Evolutionary conservation across 64 coral and sea anemone species (phyloP), one percentile per base, ranked within the genome.

Genomic region (Catalaphyllia jardinei): DNA sequence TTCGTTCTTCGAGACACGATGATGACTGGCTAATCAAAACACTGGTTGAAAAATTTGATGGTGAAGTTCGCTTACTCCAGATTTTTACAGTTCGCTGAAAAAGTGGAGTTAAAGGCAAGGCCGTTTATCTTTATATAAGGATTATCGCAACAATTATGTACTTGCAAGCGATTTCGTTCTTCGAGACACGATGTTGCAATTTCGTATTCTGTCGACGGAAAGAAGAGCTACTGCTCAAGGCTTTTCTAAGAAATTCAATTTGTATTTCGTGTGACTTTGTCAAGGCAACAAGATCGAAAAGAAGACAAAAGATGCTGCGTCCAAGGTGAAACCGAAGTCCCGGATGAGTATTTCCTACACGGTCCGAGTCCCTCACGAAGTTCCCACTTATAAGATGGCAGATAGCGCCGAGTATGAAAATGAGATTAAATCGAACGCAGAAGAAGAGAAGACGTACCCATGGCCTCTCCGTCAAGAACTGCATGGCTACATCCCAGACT

Each of bases 311-410:
- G 38, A 27, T 51, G 12, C 62, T 50, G 38, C 52, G 7, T 15
- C 33, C 0, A 51, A 3, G 65, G 4, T 6, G 35, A 46, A 52
- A 28, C 9, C 63, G 25, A 69, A 85, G 10, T 28, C 81, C 10
- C 81, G 81, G 81, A 85, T 85, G 81, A 85, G 81, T 15, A 85
- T 85, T 0, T 85, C 81, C 12, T 85, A 85, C 63, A 85, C 62
- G 1, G 61, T 85, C 24, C 63, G 42, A 50, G 31, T 85, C 22
- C 39, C 81, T 42, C 63, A 10, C 10, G 81, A 71, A 31, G 33
- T 63, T 10, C 63, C 18, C 62, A 10, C 81, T 50, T 63, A 69
- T 22, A 38, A 85, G 20, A 71, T 85, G 81, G 12, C 51, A 67
- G 33, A 69, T 35, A 71, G 33, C 12, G n/a, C 22, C 5, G 2